A percentile compares a stretch with the other conserved stretches of the same genome.
These are phyloP conservation scores for Hydrochoerus hydrochaeris DNA, from an alignment of 2,113 vertebrate species.

Conservation along the genomic window DNA sequence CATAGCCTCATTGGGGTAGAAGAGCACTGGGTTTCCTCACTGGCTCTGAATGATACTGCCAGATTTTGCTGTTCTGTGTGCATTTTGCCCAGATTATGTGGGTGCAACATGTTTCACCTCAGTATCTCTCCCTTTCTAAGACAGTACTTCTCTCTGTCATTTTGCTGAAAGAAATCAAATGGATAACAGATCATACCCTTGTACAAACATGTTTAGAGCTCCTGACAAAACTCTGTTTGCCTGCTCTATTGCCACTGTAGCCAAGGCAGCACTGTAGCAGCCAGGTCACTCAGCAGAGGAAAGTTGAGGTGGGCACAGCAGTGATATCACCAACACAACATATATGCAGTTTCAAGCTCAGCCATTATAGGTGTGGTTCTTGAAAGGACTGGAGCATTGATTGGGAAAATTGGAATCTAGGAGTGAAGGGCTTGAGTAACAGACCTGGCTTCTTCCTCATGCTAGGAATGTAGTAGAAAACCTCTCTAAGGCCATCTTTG, in stretches of 20 bases:
- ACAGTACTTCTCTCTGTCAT: slow-evolving; percentile 1
- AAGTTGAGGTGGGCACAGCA: neutral
- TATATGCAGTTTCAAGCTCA: neutral
- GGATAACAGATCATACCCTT: neutral
- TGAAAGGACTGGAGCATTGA: neutral
- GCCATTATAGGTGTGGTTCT: neutral
- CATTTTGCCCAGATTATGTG: neutral
- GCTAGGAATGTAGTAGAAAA: neutral
- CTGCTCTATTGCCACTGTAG: neutral
- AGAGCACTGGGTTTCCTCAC: neutral
- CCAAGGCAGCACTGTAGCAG: fast-evolving
- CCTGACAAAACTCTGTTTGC: neutral
- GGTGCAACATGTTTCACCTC: neutral
- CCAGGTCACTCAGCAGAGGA: neutral
- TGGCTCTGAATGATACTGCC: neutral
- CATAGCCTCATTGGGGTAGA: neutral
- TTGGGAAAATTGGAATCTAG: neutral
- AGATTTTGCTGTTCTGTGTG: neutral
- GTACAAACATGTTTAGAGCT: neutral
- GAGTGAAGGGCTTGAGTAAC: neutral
- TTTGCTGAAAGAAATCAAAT: neutral
- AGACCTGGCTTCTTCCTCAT: neutral
- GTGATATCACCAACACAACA: neutral
- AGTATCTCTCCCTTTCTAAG: neutral
- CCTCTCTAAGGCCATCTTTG: neutral